Evolutionary conservation across 2,113 vertebrate species (phyloP).

Genomic region (Bufo bufo): DNA sequence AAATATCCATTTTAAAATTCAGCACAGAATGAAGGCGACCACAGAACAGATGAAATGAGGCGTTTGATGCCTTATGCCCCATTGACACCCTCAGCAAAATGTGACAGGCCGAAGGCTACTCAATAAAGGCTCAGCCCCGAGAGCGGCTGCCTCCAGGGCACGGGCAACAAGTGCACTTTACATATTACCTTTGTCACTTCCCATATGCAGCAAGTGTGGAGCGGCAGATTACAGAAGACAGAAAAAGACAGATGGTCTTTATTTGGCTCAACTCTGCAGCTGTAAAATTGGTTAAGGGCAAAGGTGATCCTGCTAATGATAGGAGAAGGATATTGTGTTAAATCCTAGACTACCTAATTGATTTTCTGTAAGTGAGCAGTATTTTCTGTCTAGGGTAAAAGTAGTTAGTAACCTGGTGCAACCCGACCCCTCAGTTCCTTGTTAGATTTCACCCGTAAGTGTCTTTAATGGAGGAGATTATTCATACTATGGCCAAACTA

Average conservation of each 20-base stretch:
- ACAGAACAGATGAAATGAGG: not conserved
- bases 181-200: not conserved
- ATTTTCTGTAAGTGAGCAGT: conserved; percentile 45
- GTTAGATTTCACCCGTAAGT: not conserved
- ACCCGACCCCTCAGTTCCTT: not conserved
- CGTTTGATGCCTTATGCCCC: not conserved
- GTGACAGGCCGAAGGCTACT: not conserved
- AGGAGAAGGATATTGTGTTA: conserved; percentile 23
- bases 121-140: not conserved
- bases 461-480: not conserved
- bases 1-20: too few species aligned
- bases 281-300: conserved; percentile 50
- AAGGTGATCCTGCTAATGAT: conserved; percentile 45
- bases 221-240: conserved; percentile 10
- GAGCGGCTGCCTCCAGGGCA: not conserved
- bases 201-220: not conserved
- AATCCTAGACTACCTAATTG: conserved; percentile 27
- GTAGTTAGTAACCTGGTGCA: not conserved
- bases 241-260: conserved; percentile 27
- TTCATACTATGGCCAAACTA: not conserved
- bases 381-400: conserved; percentile 30
- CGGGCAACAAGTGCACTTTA: conserved; percentile 9
- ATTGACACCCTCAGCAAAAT: not conserved
- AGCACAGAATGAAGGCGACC: too few species aligned
- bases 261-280: conserved; percentile 23